Evolutionary conservation across 1,140 invertebrate species (phyloP).

Genomic region (Diprion similis): DNA sequence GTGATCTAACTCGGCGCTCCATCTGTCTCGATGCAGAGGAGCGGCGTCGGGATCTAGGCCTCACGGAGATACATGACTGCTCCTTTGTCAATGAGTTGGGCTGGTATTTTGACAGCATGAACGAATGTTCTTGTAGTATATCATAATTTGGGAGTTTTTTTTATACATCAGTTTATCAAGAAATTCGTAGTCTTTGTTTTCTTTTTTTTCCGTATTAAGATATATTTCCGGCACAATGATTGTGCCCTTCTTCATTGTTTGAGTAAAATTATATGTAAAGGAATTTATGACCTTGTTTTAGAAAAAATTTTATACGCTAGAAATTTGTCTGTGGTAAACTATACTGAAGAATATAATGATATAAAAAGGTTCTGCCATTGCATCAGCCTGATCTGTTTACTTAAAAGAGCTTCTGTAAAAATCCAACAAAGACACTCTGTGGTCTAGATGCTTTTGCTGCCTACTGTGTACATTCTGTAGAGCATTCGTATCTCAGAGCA

Average conservation of each 20-base stretch:
- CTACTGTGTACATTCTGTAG: conserved; percentile 43
- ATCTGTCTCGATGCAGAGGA: conserved; percentile 38
- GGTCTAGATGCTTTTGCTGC: conserved; percentile 48
- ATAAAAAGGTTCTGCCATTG: conserved; percentile 33
- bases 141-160: conserved; percentile 14
- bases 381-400: conserved; percentile 42
- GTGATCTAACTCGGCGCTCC: conserved; percentile 63
- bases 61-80: conserved; percentile 40
- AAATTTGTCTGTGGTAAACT: conserved; percentile 30
- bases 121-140: conserved; percentile 30
- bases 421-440: conserved; percentile 31
- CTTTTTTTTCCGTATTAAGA: not conserved
- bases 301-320: conserved; percentile 35
- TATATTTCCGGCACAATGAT: not conserved
- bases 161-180: conserved; percentile 33
- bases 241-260: not conserved
- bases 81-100: conserved; percentile 34
- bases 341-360: conserved; percentile 16
- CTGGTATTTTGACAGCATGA: conserved; percentile 40
- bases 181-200: not conserved
- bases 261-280: not conserved
- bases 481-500: conserved; percentile 42
- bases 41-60: conserved; percentile 38
- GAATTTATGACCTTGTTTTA: not conserved
- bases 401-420: conserved; percentile 34